Percentiles rank a stretch among this genome's conserved stretches.
phyloP scores from a whole-genome alignment of 1,140 invertebrate species.

The Thalassaphorura encarpata region DNA sequence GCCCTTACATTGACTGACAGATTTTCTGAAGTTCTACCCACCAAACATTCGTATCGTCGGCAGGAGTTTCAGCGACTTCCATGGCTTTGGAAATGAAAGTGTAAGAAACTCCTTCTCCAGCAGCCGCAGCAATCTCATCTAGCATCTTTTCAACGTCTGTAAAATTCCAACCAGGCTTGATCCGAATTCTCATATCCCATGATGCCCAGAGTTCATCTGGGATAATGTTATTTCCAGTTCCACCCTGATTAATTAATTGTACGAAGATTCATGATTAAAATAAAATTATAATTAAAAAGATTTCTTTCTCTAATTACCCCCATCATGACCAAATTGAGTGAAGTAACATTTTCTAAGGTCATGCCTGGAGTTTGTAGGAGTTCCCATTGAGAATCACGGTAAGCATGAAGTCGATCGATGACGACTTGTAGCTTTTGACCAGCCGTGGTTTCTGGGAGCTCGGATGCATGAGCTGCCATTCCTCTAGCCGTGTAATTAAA shows the following conservation, averaged over 20 bases:
- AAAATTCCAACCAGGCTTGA: constrained; percentile 47
- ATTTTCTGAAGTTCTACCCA: not conserved
- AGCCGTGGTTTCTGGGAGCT: constrained; percentile 66
- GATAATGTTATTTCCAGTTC: no score
- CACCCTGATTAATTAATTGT: no score
- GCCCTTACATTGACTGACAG: not conserved
- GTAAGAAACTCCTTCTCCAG: not conserved
- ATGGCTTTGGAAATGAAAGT: not conserved
- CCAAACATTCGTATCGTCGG: not conserved
- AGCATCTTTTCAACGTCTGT: not conserved
- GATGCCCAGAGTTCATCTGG: constrained; percentile 61
- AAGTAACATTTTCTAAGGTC: constrained; percentile 71
- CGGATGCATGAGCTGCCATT: constrained; percentile 78
- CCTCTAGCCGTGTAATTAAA: constrained; percentile 41
- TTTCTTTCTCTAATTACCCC: constrained; percentile 41
- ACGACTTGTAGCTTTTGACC: constrained; percentile 70
- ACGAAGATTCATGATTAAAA: no score
- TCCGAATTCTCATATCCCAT: constrained; percentile 69
- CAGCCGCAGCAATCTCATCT: not conserved
- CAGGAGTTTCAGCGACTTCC: not conserved
- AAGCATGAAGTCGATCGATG: constrained; percentile 63
- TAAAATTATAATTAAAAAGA: no score
- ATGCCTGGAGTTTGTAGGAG: constrained; percentile 54
- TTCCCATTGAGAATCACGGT: constrained; percentile 54
- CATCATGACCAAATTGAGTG: constrained; percentile 74